Evolutionary conservation across 2,797 vertebrate species (phyloP), one percentile per base, ranked within the genome.

Genomic region (Streptopelia turtur): DNA sequence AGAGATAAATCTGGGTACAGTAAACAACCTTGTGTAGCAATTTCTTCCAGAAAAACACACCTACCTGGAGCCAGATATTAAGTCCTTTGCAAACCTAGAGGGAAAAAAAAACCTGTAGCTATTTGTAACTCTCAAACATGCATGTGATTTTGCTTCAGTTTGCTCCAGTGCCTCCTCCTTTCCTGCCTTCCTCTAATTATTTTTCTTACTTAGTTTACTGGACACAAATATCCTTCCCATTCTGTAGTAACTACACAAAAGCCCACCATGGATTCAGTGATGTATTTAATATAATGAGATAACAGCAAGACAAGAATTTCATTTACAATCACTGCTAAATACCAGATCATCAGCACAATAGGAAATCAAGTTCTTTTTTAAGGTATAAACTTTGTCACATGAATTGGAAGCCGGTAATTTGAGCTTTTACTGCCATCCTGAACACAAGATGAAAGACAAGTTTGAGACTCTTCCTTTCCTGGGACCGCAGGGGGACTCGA

Each of bases 221-320:
- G 60, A 82, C 33, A 81, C 14, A 94, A 94, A 90, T 33, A 79
- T 53, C 72, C 50, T 85, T 92, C 60, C 63, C 75, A 20, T 86
- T 83, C 50, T 14, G 56, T 66, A 94, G 56, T 61, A 93, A 55
- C 39, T 78, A 31, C 28, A 86, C 17, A 63, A 41, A 93, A 93
- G 2, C 4, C 65, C 57, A 66, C n/a, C 41, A 57, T 2, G 16
- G 50, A 13, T 47, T 66, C 84, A 43, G 18, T 72, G 65, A 39
- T 33, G 28, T 41, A 22, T 43, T 94, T 87, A 56, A 41, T 14
- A 57, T 24, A 60, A 9, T 1, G 16, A 20, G 16, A 24, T 45
- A 52, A 39, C 56, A 71, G 0, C 3, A 88, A 89, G 66, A 87
- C 23, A 88, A 82, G 53, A 76, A n/a, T 25, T 68, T 78, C 27